Conservation (phyloP, 2,113 vertebrate species). For the Oceanites oceanicus region DNA sequence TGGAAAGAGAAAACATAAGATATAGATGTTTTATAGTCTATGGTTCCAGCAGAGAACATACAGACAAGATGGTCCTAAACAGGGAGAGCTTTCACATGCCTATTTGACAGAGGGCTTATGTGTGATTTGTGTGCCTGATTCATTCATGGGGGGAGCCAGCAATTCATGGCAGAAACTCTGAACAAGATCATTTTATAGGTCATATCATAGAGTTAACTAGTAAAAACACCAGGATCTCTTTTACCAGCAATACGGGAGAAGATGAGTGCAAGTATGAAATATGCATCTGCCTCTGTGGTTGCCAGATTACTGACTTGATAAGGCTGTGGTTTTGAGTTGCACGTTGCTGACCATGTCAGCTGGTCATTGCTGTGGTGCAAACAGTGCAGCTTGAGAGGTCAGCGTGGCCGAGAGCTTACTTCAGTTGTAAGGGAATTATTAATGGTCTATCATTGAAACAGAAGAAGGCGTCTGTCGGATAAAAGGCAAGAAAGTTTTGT, state of each 20-base stretch:
- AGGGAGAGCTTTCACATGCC: background rate
- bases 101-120: background rate
- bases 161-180: background rate
- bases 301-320: background rate
- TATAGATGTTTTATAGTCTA: background rate
- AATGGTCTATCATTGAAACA: background rate
- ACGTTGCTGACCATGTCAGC: fast-evolving
- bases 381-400: background rate
- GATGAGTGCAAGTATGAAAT: background rate
- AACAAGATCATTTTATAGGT: background rate
- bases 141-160: background rate
- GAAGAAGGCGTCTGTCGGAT: background rate
- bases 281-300: background rate
- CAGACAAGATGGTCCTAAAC: background rate
- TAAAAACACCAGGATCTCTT: background rate
- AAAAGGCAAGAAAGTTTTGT: background rate
- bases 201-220: background rate
- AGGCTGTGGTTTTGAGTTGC: background rate
- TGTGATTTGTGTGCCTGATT: background rate
- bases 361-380: background rate
- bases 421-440: background rate
- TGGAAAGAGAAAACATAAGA: background rate
- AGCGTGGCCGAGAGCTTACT: background rate
- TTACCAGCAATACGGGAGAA: background rate
- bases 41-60: background rate